Base-by-base conservation (phyloP, 1,140 invertebrate genomes). In the Physella acuta region DNA sequence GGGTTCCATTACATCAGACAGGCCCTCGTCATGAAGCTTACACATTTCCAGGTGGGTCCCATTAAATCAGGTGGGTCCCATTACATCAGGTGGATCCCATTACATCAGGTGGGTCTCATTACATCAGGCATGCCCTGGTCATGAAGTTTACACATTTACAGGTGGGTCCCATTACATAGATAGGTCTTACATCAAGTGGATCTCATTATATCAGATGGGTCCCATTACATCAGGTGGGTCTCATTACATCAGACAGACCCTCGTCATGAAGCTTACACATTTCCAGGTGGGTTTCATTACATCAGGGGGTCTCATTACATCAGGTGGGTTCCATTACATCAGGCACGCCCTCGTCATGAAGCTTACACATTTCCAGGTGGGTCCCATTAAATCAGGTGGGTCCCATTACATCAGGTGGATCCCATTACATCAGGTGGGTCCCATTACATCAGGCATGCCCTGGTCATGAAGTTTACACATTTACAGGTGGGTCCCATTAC, bases 341-440 rank as follows among this genome's bases (percentile, higher is more conserved):
- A 87, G 92, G 68, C 92, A 90, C 75, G 94, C 92, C 0, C 82
- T 96, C 34, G 88, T 93, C 55, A 87, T 89, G 73, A 92, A 92
- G 74, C 79, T 91, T 0, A 89, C 89, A 59, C 84, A 87, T 73
- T 94, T 95, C 80, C 88, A 89, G 79, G 91, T 92, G 81, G 79
- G 85, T n/a, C n/a, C n/a, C n/a, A n/a, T n/a, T n/a, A n/a, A n/a
- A n/a, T n/a, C n/a, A n/a, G n/a, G n/a, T n/a, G n/a, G n/a, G n/a
- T n/a, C n/a, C n/a, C n/a, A n/a, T n/a, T n/a, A n/a, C n/a, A n/a
- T n/a, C n/a, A n/a, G n/a, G 93, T 95, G 5, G 85, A 96, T 1
- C 95, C 93, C 34, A 93, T 95, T 0, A 94, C 96, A 71, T 95
- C 94, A 0, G 93, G 92, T 0, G 93, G 95, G 78, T 82, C 95